Evolutionary conservation across 2,797 vertebrate species (phyloP).

Genomic region (Pseudomugil tenellus): DNA sequence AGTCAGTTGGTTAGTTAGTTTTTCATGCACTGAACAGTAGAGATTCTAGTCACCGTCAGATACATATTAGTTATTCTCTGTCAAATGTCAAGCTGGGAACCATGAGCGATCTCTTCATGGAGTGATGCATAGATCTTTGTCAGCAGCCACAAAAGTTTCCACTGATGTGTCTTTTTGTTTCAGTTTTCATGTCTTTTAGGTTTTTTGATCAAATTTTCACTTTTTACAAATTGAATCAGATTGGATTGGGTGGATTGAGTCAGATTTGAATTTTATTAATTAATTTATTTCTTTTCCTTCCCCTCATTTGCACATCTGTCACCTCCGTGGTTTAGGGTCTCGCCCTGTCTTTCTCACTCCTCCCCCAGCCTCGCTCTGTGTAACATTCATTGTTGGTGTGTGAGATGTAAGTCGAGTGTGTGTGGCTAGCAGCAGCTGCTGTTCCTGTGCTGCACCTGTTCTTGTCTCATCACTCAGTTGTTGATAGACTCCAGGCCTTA

Average conservation of each 20-base stretch:
- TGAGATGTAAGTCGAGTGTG: conserved; percentile 35
- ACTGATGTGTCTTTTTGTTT: conserved; percentile 16
- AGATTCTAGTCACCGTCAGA: conserved; percentile 23
- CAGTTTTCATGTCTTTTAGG: background rate
- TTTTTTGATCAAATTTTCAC: too few relatives aligned
- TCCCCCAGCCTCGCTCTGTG: conserved; percentile 30
- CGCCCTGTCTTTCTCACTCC: conserved; percentile 10
- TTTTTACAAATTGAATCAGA: too few relatives aligned
- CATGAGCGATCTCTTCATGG: conserved; percentile 10
- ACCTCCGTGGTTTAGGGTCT: conserved; percentile 18
- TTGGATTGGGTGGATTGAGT: too few relatives aligned
- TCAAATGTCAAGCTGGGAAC: conserved; percentile 42
- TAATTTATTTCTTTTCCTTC: conserved; percentile 3
- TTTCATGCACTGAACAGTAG: conserved; percentile 23
- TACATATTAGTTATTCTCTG: conserved; percentile 17
- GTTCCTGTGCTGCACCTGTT: conserved; percentile 80
- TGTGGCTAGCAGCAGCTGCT: conserved; percentile 76
- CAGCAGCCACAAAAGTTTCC: conserved; percentile 11
- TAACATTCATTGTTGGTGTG: conserved; percentile 46
- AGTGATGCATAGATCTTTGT: background rate
- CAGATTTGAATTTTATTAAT: background rate
- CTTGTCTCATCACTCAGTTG: conserved; percentile 77
- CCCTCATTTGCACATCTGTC: conserved; percentile 20
- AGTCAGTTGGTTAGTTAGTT: too few relatives aligned
- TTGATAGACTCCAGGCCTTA: conserved; percentile 79